Percentiles rank a stretch among this genome's conserved stretches.
Conservation (phyloP, 2,797 vertebrate genomes). For the Acanthurus tractus region DNA sequence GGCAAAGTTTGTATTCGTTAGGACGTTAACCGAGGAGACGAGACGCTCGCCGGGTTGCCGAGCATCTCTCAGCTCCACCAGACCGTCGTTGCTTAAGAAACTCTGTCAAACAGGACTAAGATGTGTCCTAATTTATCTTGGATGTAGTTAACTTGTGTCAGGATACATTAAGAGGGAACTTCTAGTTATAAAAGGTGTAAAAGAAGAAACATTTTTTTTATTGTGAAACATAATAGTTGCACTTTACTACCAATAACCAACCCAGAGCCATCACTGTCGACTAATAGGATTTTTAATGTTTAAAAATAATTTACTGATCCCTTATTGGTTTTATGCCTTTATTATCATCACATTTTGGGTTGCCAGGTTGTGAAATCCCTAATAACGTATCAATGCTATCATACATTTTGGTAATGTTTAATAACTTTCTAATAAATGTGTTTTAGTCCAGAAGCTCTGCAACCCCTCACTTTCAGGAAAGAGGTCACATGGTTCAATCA, state of each 20-base stretch:
- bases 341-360: not conserved
- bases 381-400: not conserved
- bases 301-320: not conserved
- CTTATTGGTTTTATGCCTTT: not conserved
- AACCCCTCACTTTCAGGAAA: not conserved
- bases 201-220: not conserved
- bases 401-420: not conserved
- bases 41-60: slow-evolving; percentile 33
- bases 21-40: not conserved
- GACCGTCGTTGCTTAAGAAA: not conserved
- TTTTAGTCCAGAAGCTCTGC: not conserved
- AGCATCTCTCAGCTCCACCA: slow-evolving; percentile 15
- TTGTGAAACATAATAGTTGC: not conserved
- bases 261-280: too few relatives aligned
- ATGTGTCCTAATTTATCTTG: not conserved
- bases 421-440: not conserved
- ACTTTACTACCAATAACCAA: not conserved
- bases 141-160: not conserved
- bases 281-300: not conserved
- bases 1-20: not conserved
- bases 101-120: not conserved
- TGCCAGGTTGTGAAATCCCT: not conserved
- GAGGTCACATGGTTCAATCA: not conserved
- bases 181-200: not conserved
- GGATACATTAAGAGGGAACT: not conserved